phyloP scores from a whole-genome alignment of 2,113 vertebrate genomes.

The Pristiophorus japonicus region DNA sequence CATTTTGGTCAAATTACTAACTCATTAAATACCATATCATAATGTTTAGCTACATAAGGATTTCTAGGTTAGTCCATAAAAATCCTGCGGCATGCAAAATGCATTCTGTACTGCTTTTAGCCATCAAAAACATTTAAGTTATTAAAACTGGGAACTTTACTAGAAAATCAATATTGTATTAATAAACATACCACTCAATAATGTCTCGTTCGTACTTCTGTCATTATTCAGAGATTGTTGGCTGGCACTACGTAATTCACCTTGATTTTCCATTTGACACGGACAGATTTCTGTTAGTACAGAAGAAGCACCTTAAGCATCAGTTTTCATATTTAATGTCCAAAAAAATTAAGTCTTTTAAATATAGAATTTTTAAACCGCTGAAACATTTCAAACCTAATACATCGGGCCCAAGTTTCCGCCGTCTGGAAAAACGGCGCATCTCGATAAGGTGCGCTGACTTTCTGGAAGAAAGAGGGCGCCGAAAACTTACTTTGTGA shows the following conservation, averaged over 20 bases:
- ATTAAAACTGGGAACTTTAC: background rate
- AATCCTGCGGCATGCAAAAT: background rate
- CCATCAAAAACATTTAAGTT: background rate
- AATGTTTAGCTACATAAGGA: too few relatives aligned
- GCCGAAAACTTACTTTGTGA: too few relatives aligned
- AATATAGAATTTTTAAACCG: background rate
- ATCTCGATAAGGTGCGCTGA: too few relatives aligned
- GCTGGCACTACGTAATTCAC: slow-evolving; percentile 49
- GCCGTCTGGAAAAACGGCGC: too few relatives aligned
- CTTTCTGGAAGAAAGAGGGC: too few relatives aligned
- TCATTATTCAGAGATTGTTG: slow-evolving; percentile 39
- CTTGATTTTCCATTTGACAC: slow-evolving; percentile 58
- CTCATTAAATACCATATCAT: too few relatives aligned
- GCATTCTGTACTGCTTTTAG: background rate
- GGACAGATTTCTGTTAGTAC: slow-evolving; percentile 66
- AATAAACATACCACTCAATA: background rate
- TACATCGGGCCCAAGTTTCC: too few relatives aligned
- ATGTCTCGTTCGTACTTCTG: background rate
- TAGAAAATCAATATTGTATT: background rate
- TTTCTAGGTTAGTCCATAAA: background rate
- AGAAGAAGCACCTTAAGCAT: slow-evolving; percentile 35
- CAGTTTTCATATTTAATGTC: background rate
- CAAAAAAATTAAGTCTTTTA: background rate
- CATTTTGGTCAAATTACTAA: background rate
- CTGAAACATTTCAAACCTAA: background rate